Evolutionary conservation across 2,797 vertebrate genomes (phyloP).

Genomic region (Anguilla megastoma): DNA sequence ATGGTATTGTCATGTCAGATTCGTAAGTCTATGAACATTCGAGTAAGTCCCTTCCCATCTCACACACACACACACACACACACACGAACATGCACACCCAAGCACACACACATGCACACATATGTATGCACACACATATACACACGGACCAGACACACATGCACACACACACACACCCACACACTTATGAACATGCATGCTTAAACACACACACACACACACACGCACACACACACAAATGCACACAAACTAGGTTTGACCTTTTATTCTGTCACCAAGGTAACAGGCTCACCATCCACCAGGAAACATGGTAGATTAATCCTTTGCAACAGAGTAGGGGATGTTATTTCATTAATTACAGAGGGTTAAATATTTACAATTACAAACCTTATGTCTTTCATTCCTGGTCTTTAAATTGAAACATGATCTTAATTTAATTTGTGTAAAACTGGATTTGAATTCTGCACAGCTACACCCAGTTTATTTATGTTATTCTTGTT

Average conservation of each 20-base stretch:
- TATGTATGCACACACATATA: background rate
- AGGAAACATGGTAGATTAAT: conserved; percentile 32
- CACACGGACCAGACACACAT: background rate
- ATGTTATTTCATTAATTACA: conserved; percentile 35
- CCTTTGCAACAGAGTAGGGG: conserved; percentile 12
- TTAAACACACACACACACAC: background rate
- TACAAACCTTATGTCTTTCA: background rate
- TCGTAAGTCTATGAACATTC: conserved; percentile 35
- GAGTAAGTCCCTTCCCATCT: conserved; percentile 22
- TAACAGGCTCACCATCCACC: conserved; percentile 54
- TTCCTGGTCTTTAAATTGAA: background rate
- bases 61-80: background rate
- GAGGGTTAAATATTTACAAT: conserved; percentile 37
- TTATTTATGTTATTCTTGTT: background rate
- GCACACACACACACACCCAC: background rate
- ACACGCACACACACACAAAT: background rate
- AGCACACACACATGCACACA: background rate
- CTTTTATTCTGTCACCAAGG: conserved; percentile 65
- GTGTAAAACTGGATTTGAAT: background rate
- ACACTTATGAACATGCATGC: background rate
- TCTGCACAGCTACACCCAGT: background rate
- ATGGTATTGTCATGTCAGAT: conserved; percentile 34
- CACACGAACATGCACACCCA: no score
- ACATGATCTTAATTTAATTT: background rate
- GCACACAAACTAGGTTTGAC: conserved; percentile 47